phyloP scores from a whole-genome alignment of 2,888 invertebrate species.

The Hemistola chrysoprasaria region DNA sequence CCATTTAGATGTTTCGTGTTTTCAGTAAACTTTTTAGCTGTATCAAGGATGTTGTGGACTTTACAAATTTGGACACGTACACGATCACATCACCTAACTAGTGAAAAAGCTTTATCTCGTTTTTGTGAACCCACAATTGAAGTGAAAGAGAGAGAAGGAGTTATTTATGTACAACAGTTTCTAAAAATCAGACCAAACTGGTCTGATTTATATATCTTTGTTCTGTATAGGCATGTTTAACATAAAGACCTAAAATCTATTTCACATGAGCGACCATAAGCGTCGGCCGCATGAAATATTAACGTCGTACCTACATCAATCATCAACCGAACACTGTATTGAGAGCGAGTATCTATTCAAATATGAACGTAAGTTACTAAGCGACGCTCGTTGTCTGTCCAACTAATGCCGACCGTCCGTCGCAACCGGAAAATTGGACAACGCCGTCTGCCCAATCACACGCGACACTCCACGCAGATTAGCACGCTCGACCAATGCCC shows the following conservation, averaged over 20 bases:
- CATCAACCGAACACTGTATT: conserved; percentile 18
- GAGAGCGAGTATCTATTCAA: conserved; percentile 38
- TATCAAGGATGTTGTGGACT: no score
- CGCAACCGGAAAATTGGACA: conserved; percentile 79
- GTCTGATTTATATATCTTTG: background rate
- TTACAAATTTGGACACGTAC: no score
- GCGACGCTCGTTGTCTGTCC: conserved; percentile 62
- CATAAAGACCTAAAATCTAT: conserved; percentile 3
- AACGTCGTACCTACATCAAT: conserved; percentile 22
- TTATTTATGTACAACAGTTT: no score
- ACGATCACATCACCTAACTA: no score
- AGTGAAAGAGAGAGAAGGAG: no score
- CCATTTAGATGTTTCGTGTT: conserved; percentile 45
- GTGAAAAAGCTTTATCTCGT: no score
- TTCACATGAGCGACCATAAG: conserved; percentile 10
- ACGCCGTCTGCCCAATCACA: conserved; percentile 76
- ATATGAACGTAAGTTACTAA: conserved; percentile 55
- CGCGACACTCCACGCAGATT: conserved; percentile 79
- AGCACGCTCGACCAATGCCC: conserved; percentile 69
- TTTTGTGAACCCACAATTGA: no score
- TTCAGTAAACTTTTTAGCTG: conserved; percentile 16
- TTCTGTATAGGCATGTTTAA: background rate
- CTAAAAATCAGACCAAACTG: background rate
- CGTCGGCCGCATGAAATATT: conserved; percentile 19
- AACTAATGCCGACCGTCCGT: conserved; percentile 60